Conservation (phyloP, 2,113 vertebrate genomes). For the Tachuris rubrigastra region DNA sequence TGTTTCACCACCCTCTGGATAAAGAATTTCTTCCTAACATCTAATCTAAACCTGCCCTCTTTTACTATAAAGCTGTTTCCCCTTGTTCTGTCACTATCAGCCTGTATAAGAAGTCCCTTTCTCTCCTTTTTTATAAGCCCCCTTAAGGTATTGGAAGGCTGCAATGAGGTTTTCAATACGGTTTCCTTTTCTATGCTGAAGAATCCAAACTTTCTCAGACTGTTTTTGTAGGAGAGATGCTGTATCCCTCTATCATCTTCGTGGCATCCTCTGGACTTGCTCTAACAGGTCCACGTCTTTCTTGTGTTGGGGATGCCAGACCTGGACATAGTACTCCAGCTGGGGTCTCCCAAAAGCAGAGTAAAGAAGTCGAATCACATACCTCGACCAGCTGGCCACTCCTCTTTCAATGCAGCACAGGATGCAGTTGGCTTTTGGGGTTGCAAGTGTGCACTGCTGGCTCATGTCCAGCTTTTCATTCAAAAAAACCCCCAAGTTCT, state of each 20-base stretch:
- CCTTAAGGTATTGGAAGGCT: background rate
- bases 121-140: background rate
- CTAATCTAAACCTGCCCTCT: background rate
- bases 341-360: background rate
- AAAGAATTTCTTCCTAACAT: background rate
- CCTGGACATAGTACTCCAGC: background rate
- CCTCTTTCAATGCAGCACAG: background rate
- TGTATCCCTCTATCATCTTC: background rate
- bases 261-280: background rate
- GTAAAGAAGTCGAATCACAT: background rate
- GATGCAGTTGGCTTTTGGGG: background rate
- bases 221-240: background rate
- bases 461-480: background rate
- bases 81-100: background rate
- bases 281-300: background rate
- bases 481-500: background rate
- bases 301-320: background rate
- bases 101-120: background rate
- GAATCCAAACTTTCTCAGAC: background rate
- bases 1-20: background rate
- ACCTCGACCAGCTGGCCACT: fast-evolving
- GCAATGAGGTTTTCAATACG: background rate
- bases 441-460: background rate
- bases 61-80: background rate
- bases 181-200: background rate